Evolutionary conservation across 2,113 vertebrate species (phyloP).

Genomic region (Pseudolaguvia tuberculata): DNA sequence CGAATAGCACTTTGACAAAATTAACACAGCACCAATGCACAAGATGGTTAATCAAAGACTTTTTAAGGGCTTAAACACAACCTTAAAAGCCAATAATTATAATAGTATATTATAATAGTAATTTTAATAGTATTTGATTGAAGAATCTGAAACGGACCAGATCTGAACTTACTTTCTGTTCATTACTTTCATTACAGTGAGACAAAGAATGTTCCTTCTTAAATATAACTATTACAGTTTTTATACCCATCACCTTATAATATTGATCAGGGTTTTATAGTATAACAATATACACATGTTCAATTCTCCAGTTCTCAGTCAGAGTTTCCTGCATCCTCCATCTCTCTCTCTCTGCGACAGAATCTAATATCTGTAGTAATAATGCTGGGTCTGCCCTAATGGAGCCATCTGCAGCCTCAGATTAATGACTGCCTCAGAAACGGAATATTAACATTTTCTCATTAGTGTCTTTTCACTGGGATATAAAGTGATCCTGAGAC

Average conservation of each 20-base stretch:
- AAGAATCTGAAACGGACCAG: too few species aligned
- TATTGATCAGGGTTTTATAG: constrained; percentile 20
- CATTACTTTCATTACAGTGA: too few species aligned
- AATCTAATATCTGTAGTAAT: constrained; percentile 68
- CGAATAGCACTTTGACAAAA: too few species aligned
- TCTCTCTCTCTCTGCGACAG: constrained; percentile 58
- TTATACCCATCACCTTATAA: constrained; percentile 2
- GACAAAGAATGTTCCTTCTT: background rate
- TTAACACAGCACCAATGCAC: too few species aligned
- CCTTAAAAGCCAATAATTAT: too few species aligned
- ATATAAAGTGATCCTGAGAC: constrained; percentile 9
- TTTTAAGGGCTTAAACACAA: too few species aligned
- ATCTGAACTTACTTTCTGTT: too few species aligned
- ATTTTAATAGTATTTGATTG: too few species aligned
- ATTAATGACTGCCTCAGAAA: constrained; percentile 68
- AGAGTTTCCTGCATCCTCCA: constrained; percentile 51
- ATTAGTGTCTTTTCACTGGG: constrained; percentile 46
- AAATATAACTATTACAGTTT: constrained; percentile 31
- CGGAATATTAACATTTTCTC: constrained; percentile 65
- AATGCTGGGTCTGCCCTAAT: constrained; percentile 67
- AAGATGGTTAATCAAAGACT: too few species aligned
- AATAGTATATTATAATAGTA: too few species aligned
- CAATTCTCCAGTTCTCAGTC: constrained; percentile 60
- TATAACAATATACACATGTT: constrained; percentile 66
- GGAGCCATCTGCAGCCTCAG: constrained; percentile 58